Evolutionary conservation across 2,113 vertebrate species (phyloP), one percentile per base, ranked within the genome.

Genomic region (Cryptotis parvus): DNA sequence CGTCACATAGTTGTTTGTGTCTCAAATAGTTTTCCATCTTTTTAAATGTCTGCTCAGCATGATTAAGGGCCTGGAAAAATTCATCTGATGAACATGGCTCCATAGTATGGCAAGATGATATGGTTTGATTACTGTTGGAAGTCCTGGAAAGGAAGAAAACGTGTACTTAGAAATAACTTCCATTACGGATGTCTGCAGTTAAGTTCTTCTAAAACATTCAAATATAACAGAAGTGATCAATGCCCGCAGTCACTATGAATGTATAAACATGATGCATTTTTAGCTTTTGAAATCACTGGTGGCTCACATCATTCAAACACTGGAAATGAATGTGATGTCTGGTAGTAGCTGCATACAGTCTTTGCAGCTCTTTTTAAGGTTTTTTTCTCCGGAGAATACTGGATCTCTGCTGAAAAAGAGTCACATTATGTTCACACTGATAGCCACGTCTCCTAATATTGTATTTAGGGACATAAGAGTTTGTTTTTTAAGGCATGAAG

Each of bases 11-110:
- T 94, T 99, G 99, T 65, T 99, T 98, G 90, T 98, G 98, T 95
- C 98, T 98, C 91, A 99, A 98, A 96, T 99, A 99, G 90, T 99
- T 98, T 97, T 99, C 99, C 99, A 99, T 99, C 97, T 98, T 99
- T 94, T 98, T 98, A 98, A 99, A 99, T 76, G 99, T 99, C 94
- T 98, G 97, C 90, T 99, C 99, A 4, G 99, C 99, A 9, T 99
- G 99, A 95, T 99, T 99, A 96, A 99, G 98, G 35, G 99, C 99
- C 76, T 99, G 99, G 97, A 99, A 99, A 97, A 98, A 98, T 96
- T 99, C 99, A 97, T 99, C 99, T 16, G 99, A 98, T 27, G 98
- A 98, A 79, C 99, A 99, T 52, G 99, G 98, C 98, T 99, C 99
- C 99, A 99, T 98, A 29, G 98, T 98, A 93, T 98, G 98, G 92